Evolutionary conservation across 2,113 vertebrate genomes (phyloP).

Genomic region (Mixornis gularis): DNA sequence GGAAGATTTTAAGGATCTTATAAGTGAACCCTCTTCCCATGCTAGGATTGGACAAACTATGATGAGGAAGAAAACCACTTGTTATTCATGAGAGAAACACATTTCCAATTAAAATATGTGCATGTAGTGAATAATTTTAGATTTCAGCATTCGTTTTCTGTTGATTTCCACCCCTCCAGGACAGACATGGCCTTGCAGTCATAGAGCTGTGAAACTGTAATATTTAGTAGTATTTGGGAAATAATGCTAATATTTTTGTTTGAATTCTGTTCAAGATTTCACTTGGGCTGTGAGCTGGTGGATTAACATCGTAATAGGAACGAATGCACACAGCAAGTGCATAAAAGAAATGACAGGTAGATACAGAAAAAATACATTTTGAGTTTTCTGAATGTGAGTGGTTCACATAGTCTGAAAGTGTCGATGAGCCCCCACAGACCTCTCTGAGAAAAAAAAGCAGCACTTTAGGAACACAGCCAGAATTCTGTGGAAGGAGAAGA

Average conservation of each 20-base stretch:
- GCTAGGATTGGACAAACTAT: background rate
- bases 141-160: background rate
- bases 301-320: background rate
- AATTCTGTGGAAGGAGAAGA: background rate
- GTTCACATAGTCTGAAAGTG: background rate
- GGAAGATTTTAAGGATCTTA: background rate
- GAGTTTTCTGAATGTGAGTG: background rate
- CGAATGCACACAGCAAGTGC: background rate
- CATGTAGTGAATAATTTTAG: background rate
- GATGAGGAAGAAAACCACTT: background rate
- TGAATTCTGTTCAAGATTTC: background rate
- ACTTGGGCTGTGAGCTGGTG: background rate
- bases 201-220: background rate
- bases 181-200: background rate
- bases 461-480: background rate
- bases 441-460: background rate
- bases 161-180: background rate
- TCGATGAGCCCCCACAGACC: background rate
- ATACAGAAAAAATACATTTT: background rate
- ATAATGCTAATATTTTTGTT: background rate
- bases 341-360: background rate
- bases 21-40: background rate
- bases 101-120: background rate
- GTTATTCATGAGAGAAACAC: background rate
- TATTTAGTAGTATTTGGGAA: background rate